Percentiles rank a stretch among this genome's conserved stretches.
Conservation (phyloP, 1,140 invertebrate species). For the Laupala kohalensis region DNA sequence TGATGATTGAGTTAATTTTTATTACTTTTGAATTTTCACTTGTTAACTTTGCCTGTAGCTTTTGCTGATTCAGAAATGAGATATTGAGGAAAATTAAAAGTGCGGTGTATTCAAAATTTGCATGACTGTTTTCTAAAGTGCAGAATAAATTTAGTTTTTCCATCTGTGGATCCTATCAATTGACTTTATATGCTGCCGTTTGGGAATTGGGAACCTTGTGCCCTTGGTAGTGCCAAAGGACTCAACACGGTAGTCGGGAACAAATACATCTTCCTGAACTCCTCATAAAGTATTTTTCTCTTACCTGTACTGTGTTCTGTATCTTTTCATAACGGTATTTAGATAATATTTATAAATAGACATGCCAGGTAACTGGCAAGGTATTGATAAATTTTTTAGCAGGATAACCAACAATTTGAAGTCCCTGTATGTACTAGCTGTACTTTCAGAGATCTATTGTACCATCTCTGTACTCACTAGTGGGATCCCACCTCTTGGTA, state of each 20-base stretch:
- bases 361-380: neutral
- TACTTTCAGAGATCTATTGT: neutral
- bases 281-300: neutral
- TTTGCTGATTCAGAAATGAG: neutral
- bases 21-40: neutral
- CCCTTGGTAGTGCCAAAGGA: neutral
- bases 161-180: neutral
- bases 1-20: too few species aligned
- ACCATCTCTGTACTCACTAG: neutral
- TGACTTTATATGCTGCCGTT: neutral
- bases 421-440: neutral
- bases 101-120: neutral
- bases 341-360: neutral
- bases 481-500: neutral
- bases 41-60: neutral
- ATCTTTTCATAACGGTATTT: neutral
- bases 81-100: neutral
- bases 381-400: neutral
- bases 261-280: neutral
- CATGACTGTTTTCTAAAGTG: neutral
- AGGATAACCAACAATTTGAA: neutral
- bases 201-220: neutral
- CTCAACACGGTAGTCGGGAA: neutral
- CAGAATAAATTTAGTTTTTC: neutral
- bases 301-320: neutral